Evolutionary conservation across 2,797 vertebrate genomes (phyloP), one percentile per base, ranked within the genome.

Genomic region (Arrhamphus sclerolepis): DNA sequence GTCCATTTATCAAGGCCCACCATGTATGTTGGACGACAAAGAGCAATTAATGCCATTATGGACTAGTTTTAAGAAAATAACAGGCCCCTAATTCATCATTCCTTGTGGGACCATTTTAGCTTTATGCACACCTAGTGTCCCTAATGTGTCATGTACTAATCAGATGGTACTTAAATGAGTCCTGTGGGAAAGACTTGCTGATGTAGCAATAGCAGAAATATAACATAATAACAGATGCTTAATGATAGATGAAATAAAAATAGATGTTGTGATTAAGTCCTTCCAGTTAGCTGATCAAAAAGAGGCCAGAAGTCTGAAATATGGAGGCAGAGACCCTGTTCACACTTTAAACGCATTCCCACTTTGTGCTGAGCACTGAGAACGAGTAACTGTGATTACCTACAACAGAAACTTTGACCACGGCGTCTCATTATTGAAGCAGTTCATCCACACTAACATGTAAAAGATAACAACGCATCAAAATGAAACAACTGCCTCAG

Each of bases 41-140:
- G 43, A 72, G 44, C 58, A 49, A 79, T 72, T 46, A 52, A 26
- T 70, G 71, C 29, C 61, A 67, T 77, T 78, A 78, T 40, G 50
- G 73, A 29, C 29, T 55, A 51, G 34, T 72, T 79, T 59, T 60
- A 71, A 56, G 53, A 56, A 66, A 73, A 67, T 53, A 78, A 71
- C 9, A 1, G 14, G 16, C 19, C 17, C 69, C 62, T 66, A 55
- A 79, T 77, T 57, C 19, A 70, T 86, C 58, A 66, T 72, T 57
- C 48, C 54, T 55, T 28, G 62, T 41, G 52, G 48, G 46, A 31
- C 46, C 28, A 29, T 78, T 74, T 56, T 63, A 46, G 21, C 58
- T 60, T 63, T 50, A 34, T 62, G 42, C 40, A 61, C 28, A 11
- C 34, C 16, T 38, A 62, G 56, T 51, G 56, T 53, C 40, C 46